Evolutionary conservation across 2,888 invertebrate species (phyloP).

Genomic region (Mythimna vitellina): DNA sequence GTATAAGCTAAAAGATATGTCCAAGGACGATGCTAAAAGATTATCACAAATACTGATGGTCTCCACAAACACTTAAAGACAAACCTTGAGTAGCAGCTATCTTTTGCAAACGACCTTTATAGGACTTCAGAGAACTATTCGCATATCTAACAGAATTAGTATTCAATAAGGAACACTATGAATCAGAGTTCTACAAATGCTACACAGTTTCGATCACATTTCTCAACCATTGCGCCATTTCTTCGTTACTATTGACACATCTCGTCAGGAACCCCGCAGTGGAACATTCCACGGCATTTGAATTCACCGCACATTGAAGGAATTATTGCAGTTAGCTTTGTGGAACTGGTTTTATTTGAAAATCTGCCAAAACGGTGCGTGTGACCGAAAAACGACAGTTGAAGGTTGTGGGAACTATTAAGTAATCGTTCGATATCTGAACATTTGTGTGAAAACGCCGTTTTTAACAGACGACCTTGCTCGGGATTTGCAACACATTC

Average conservation of each 20-base stretch:
- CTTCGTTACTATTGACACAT: conserved; percentile 27
- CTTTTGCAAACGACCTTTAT: conserved; percentile 31
- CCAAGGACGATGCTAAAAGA: conserved; percentile 1
- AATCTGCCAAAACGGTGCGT: conserved; percentile 72
- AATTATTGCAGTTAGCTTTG: conserved; percentile 41
- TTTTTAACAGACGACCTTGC: conserved; percentile 62
- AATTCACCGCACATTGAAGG: conserved; percentile 39
- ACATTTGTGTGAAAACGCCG: conserved; percentile 57
- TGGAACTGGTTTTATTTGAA: conserved; percentile 69
- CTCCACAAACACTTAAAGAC: conserved; percentile 11
- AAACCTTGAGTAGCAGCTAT: conserved; percentile 35
- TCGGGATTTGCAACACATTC: conserved; percentile 58
- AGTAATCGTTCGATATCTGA: conserved; percentile 66
- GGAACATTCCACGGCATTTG: conserved; percentile 29
- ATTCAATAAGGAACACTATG: conserved; percentile 44
- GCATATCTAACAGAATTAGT: conserved; percentile 35
- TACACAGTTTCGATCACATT: conserved; percentile 23
- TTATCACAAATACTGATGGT: conserved; percentile 22
- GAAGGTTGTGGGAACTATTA: conserved; percentile 74
- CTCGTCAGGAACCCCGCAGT: conserved; percentile 38
- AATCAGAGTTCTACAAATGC: conserved; percentile 48
- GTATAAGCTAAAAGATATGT: neutral
- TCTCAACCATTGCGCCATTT: conserved; percentile 50
- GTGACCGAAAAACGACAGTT: conserved; percentile 72
- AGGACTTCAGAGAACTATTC: conserved; percentile 38